phyloP scores from a whole-genome alignment of 2,888 invertebrate genomes.

The Branchinecta sandiegonensis region DNA sequence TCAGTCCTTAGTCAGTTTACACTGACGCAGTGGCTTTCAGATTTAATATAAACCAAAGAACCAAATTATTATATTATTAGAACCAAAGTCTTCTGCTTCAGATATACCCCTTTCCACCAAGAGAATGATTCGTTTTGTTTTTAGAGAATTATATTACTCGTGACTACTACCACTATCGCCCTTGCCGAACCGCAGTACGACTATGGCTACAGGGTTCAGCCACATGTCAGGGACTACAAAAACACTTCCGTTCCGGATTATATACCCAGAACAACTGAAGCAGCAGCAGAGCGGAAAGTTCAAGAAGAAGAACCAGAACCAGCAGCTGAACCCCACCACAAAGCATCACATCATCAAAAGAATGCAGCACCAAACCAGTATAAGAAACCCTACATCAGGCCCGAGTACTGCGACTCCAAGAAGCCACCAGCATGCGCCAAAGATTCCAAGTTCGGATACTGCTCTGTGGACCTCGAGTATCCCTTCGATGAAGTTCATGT shows the following conservation, averaged over 20 bases:
- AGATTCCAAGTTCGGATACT: conserved; percentile 26
- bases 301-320: neutral
- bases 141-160: no score
- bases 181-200: neutral
- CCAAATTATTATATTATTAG: no score
- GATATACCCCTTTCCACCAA: no score
- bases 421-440: conserved; percentile 26
- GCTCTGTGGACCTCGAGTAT: conserved; percentile 28
- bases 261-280: neutral
- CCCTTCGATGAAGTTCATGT: conserved; percentile 27
- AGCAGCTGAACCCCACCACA: neutral
- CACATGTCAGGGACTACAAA: neutral
- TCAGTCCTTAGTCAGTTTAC: no score
- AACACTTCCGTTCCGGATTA: conserved; percentile 2
- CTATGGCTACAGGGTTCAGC: neutral
- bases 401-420: conserved; percentile 27
- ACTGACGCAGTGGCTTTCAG: no score
- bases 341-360: neutral
- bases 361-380: neutral
- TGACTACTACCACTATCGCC: neutral
- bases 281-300: neutral
- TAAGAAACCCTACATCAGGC: conserved; percentile 15
- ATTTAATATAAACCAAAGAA: no score
- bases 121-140: no score
- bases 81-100: no score